phyloP scores from a whole-genome alignment of 2,888 invertebrate genomes.

The Luffia ferchaultella region DNA sequence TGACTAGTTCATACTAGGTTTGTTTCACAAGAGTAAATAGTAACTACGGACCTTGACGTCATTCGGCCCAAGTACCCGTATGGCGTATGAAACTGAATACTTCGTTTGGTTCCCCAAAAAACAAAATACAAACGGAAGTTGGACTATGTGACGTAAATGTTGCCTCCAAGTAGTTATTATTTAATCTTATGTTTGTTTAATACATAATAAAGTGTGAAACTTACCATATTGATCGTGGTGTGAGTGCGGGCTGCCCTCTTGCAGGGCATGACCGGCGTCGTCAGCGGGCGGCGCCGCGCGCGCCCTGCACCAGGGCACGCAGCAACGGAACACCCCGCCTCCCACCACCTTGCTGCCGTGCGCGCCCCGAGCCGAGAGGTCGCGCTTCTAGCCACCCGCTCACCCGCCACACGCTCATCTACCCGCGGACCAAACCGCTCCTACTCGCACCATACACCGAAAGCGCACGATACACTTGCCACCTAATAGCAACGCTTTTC shows the following conservation, averaged over 20 bases:
- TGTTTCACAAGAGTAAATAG: no score
- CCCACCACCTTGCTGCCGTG: conserved; percentile 73
- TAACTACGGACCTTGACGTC: no score
- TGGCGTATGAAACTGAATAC: no score
- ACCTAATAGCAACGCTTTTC: no score
- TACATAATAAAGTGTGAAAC: no score
- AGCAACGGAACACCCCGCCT: conserved; percentile 83
- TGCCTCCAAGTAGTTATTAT: no score
- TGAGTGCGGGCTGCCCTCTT: conserved; percentile 41
- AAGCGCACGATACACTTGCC: neutral
- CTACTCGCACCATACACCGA: conserved; percentile 29
- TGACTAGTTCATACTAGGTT: no score
- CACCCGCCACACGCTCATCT: conserved; percentile 51
- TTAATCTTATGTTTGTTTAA: no score
- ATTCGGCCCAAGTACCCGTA: no score
- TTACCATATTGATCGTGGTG: conserved; percentile 45
- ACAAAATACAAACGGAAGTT: no score
- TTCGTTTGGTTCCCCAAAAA: no score
- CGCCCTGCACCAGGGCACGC: conserved; percentile 82
- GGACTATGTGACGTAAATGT: no score
- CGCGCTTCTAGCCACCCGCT: conserved; percentile 23
- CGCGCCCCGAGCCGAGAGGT: conserved; percentile 24
- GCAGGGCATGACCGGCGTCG: conserved; percentile 60
- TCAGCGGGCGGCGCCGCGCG: conserved; percentile 72
- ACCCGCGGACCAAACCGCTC: conserved; percentile 52